phyloP scores from a whole-genome alignment of 2,888 invertebrate species.

The Liopterus haemorrhoidalis region DNA sequence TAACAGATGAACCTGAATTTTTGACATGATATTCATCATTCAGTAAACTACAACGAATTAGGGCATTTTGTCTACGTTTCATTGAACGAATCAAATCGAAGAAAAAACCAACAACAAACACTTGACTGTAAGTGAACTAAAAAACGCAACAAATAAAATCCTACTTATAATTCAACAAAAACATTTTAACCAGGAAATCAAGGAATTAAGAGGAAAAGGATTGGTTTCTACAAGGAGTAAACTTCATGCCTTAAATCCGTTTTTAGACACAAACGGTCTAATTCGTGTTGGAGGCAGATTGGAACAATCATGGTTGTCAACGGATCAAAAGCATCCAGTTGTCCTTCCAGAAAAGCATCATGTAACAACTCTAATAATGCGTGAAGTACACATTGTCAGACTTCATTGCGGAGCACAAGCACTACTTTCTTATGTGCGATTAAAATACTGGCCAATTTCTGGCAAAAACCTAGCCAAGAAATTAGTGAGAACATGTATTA shows the following conservation, averaged over 20 bases:
- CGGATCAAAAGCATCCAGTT: too few species aligned
- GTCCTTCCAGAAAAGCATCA: too few species aligned
- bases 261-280: too few species aligned
- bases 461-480: slow-evolving; percentile 1
- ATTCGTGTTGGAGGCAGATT: too few species aligned
- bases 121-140: neutral
- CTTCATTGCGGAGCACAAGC: slow-evolving; percentile 6
- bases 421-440: neutral
- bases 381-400: neutral
- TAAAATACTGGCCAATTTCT: slow-evolving; percentile 1
- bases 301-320: too few species aligned
- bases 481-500: slow-evolving; percentile 1
- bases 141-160: neutral
- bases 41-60: neutral
- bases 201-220: too few species aligned
- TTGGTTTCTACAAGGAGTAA: too few species aligned
- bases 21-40: neutral
- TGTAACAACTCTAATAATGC: slow-evolving; percentile 3
- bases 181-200: too few species aligned
- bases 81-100: too few species aligned
- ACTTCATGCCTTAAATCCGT: too few species aligned
- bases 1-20: neutral
- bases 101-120: too few species aligned
- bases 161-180: too few species aligned
- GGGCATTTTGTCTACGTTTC: neutral